A percentile compares a stretch with the other conserved stretches of the same genome.
Evolutionary conservation across 2,797 vertebrate genomes (phyloP).

Genomic region (Ptychadena robeensis): DNA sequence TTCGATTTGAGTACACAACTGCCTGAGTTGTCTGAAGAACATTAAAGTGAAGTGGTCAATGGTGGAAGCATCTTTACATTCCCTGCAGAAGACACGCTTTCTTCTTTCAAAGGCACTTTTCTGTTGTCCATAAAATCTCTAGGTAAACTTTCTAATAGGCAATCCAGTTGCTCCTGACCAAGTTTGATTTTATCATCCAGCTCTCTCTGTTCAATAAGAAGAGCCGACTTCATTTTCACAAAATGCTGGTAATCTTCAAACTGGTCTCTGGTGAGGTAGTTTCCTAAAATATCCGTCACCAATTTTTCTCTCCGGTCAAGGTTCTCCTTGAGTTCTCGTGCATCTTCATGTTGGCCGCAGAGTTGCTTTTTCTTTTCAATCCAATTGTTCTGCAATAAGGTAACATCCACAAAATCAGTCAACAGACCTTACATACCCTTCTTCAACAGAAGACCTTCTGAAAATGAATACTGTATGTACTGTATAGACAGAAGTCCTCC

Average conservation of each 20-base stretch:
- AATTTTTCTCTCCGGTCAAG: constrained; percentile 87
- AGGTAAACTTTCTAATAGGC: constrained; percentile 83
- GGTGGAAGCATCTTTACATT: constrained; percentile 60
- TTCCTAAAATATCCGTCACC: constrained; percentile 85
- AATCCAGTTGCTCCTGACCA: constrained; percentile 86
- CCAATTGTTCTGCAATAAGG: constrained; percentile 80
- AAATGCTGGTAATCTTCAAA: constrained; percentile 87
- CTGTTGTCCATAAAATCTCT: constrained; percentile 69
- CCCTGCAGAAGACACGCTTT: constrained; percentile 59
- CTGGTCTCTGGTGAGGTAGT: constrained; percentile 80
- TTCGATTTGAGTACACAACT: constrained; percentile 16
- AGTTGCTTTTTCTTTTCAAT: constrained; percentile 86
- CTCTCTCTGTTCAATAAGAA: constrained; percentile 89
- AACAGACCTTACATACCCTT: background rate
- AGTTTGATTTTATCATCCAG: constrained; percentile 90
- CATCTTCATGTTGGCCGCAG: constrained; percentile 89
- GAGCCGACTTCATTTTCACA: constrained; percentile 86
- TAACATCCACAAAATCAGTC: background rate
- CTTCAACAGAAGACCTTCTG: too few relatives aligned
- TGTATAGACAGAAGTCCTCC: too few relatives aligned
- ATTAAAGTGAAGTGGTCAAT: constrained; percentile 82
- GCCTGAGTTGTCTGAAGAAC: constrained; percentile 40
- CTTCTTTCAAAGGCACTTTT: constrained; percentile 61
- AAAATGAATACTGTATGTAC: too few relatives aligned
- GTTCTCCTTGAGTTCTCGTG: constrained; percentile 94